Conservation (phyloP, 1,140 invertebrate species). For the Bombus sibiricus region DNA sequence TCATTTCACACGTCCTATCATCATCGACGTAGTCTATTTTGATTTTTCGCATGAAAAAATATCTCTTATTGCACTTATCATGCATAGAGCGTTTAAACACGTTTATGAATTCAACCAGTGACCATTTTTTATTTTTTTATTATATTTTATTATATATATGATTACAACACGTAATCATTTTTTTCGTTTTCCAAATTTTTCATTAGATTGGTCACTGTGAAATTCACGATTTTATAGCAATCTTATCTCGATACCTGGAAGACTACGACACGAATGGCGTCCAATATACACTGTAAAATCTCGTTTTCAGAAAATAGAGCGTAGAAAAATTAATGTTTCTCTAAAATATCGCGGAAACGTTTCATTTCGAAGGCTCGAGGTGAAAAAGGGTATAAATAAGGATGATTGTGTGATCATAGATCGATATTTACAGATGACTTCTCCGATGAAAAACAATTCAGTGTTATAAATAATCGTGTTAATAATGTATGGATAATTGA, state of each 20-base stretch:
- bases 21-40: slow-evolving; percentile 41
- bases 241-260: slow-evolving; percentile 3
- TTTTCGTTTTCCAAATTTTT: neutral
- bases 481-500: neutral
- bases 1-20: slow-evolving; percentile 49
- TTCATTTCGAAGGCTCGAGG: neutral
- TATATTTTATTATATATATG: too few relatives aligned
- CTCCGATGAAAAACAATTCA: neutral
- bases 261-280: slow-evolving; percentile 20
- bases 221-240: neutral
- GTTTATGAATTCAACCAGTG: neutral
- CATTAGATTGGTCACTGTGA: neutral
- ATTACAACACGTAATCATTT: neutral
- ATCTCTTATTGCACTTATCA: slow-evolving; percentile 33
- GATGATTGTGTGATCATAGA: slow-evolving; percentile 44
- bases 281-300: neutral
- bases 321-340: neutral
- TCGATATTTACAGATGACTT: slow-evolving; percentile 53
- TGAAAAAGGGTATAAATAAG: slow-evolving; percentile 37
- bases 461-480: neutral
- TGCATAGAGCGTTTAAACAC: neutral
- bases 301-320: slow-evolving; percentile 8
- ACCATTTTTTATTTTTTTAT: neutral
- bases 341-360: neutral
- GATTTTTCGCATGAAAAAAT: slow-evolving; percentile 45